phyloP scores from a whole-genome alignment of 2,888 invertebrate species.

The Stenodera caucasica region DNA sequence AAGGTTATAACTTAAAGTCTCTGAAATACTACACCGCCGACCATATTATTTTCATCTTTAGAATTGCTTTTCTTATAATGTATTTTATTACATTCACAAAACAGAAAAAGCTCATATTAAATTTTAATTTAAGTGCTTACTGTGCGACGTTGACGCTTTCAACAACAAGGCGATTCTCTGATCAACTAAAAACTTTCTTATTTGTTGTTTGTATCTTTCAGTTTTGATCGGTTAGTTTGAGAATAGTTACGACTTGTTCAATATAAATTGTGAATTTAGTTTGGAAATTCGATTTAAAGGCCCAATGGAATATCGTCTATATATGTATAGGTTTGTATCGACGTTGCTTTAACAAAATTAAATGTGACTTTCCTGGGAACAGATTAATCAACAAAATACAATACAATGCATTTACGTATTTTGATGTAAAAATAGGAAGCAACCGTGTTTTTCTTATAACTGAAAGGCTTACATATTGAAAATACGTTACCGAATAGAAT shows the following conservation, averaged over 20 bases:
- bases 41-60: constrained; percentile 32
- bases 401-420: constrained; percentile 40
- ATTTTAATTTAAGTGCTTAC: constrained; percentile 23
- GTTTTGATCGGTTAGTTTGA: neutral
- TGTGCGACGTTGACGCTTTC: neutral
- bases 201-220: neutral
- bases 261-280: neutral
- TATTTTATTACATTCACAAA: constrained; percentile 31
- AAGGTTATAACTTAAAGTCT: constrained; percentile 34
- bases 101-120: constrained; percentile 28
- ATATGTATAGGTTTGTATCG: no score
- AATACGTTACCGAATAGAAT: constrained; percentile 40
- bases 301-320: no score
- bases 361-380: constrained; percentile 13
- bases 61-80: constrained; percentile 30
- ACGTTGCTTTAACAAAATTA: constrained; percentile 11
- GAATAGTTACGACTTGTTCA: neutral
- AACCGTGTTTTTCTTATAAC: constrained; percentile 10
- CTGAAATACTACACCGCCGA: constrained; percentile 31
- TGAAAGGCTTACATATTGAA: constrained; percentile 47
- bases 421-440: constrained; percentile 23
- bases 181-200: neutral
- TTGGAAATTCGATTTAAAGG: constrained; percentile 1
- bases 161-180: neutral
- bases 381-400: constrained; percentile 46